A percentile compares a stretch with the other conserved stretches of the same genome.
These are phyloP conservation scores for Terrapene triunguis DNA, from an alignment of 2,113 vertebrate genomes.

Conservation along the genomic window DNA sequence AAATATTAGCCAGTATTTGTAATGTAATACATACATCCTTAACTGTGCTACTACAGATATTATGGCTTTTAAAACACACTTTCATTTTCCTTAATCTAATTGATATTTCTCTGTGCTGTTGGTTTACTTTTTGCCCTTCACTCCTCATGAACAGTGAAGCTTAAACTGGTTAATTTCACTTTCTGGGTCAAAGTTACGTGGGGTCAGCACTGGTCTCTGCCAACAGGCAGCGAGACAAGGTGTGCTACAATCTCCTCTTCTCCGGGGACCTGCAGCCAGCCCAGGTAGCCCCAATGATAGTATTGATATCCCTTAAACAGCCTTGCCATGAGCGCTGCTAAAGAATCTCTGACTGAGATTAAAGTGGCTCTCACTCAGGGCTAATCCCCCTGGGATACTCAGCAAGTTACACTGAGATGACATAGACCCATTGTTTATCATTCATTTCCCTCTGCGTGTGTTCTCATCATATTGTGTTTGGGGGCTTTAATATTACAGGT, in stretches of 20 bases:
- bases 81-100: neutral
- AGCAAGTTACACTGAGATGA: neutral
- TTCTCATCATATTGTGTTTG: neutral
- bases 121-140: neutral
- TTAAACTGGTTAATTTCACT: neutral
- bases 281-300: neutral
- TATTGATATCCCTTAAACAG: neutral
- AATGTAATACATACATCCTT: too few species aligned
- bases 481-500: neutral
- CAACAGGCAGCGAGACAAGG: neutral
- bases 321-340: neutral
- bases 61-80: neutral
- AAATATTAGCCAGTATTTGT: too few species aligned
- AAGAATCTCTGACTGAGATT: neutral
- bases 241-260: neutral
- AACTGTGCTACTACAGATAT: neutral
- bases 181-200: neutral
- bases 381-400: neutral
- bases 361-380: neutral
- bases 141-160: neutral
- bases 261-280: neutral
- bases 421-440: neutral
- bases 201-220: neutral
- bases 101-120: neutral
- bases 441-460: neutral